phyloP scores from a whole-genome alignment of 2,888 invertebrate species.

The Xestia sexstrigata region DNA sequence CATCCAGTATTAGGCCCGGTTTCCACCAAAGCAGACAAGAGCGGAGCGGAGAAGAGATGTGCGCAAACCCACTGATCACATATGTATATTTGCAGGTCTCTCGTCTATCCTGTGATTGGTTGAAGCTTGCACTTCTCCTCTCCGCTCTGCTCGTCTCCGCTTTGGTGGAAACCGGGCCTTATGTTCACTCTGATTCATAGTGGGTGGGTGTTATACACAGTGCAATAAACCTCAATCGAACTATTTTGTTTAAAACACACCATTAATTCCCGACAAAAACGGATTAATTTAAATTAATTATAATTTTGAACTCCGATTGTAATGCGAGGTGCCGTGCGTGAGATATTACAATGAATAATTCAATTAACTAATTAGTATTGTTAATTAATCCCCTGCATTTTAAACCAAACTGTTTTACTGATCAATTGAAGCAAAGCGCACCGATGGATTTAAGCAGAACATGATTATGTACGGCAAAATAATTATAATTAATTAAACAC shows the following conservation, averaged over 20 bases:
- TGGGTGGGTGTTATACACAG: neutral
- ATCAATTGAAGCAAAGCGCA: constrained; percentile 31
- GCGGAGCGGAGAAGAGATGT: no score
- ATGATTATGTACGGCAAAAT: neutral
- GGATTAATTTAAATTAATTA: constrained; percentile 39
- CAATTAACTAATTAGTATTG: constrained; percentile 52
- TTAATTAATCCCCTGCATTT: constrained; percentile 53
- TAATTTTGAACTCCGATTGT: constrained; percentile 42
- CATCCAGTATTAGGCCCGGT: no score
- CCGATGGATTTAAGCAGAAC: constrained; percentile 18
- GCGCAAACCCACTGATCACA: no score
- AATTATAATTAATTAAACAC: constrained; percentile 19
- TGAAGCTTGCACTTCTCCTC: no score
- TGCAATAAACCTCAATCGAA: neutral
- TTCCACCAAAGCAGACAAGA: no score
- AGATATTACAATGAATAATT: constrained; percentile 56
- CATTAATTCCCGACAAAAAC: constrained; percentile 25
- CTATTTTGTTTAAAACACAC: neutral
- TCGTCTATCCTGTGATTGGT: no score
- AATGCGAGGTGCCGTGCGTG: constrained; percentile 55
- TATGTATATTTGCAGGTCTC: no score
- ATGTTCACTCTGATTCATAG: neutral
- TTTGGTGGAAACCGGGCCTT: neutral
- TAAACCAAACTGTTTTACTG: constrained; percentile 32
- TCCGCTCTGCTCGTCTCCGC: no score